phyloP scores from a whole-genome alignment of 2,797 vertebrate species.

The Centropyge bicolor region DNA sequence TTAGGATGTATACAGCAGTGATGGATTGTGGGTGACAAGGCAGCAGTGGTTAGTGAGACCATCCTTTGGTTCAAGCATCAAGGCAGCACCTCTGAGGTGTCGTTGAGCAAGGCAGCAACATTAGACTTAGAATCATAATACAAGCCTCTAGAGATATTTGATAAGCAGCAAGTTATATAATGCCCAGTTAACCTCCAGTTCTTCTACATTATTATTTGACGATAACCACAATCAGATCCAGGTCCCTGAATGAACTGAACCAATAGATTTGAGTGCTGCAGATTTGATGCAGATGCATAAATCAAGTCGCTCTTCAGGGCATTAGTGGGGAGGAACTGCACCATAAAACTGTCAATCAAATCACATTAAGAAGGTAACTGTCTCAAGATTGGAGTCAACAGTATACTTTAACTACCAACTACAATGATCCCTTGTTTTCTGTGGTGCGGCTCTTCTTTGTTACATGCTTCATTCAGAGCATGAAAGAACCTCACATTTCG shows the following conservation, averaged over 20 bases:
- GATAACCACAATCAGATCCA: conserved; percentile 35
- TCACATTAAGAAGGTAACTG: conserved; percentile 11
- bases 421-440: not conserved
- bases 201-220: not conserved
- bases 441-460: not conserved
- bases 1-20: not conserved
- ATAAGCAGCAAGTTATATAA: not conserved
- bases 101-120: conserved; percentile 1
- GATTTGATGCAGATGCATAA: conserved; percentile 29
- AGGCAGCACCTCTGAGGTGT: not conserved
- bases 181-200: not conserved
- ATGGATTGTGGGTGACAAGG: conserved; percentile 2
- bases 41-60: not conserved
- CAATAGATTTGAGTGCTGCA: not conserved
- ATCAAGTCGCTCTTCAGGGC: conserved; percentile 25
- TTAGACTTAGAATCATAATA: not conserved
- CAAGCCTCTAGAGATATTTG: not conserved
- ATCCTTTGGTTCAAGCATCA: not conserved
- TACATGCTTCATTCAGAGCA: not conserved
- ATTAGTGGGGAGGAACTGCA: conserved; percentile 14
- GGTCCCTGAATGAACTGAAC: conserved; percentile 14
- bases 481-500: not conserved
- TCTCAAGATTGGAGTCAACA: conserved; percentile 1
- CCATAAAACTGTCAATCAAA: conserved; percentile 44
- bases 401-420: not conserved